Evolutionary conservation across 2,797 vertebrate species (phyloP), one percentile per base, ranked within the genome.

Genomic region (Enteromius treurensis): DNA sequence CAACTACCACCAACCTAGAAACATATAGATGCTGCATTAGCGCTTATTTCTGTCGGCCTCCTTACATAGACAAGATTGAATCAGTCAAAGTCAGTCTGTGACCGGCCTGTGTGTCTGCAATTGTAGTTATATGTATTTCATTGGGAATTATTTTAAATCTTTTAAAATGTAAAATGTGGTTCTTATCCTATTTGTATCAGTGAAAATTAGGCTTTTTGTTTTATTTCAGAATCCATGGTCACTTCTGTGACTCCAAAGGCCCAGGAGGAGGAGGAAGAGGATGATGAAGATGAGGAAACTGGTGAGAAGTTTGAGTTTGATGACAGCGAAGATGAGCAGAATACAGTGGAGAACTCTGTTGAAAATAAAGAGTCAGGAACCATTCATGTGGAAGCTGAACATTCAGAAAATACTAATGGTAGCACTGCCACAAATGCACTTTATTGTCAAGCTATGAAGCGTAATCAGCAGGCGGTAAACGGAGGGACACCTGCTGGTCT

Each of bases 241-340:
- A 81, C 71, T 26, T 83, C 78, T 37, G 49, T 86, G 49, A 82
- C 80, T 75, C 88, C 84, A 14, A 79, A 64, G 68, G 81, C 71
- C 32, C 85, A 87, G 60, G 81, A 88, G 40, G 85, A 87, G 74
- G 87, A 89, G 45, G 88, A 89, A 37, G 88, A 87, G 8, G 91
- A 87, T n/a, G 90, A 92, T 3, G 91, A 85, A 0, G 93, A 93
- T 47, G 95, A 95, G 0, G 95, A 96, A 11, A 79, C 89, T 0
- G 95, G 95, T 1, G 94, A 95, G 86, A 92, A 89, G 79, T 96
- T 96, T 37, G 93, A 93, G 49, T 96, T 96, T 34, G 95, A 95
- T 0, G 93, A 95, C 78, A 95, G 92, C 0, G 94, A 93, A 0
- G 92, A 91, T 10, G 94, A 92, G 0, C 90, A 92, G 26, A 87